phyloP scores from a whole-genome alignment of 2,797 vertebrate species.

The Dallia pectoralis region DNA sequence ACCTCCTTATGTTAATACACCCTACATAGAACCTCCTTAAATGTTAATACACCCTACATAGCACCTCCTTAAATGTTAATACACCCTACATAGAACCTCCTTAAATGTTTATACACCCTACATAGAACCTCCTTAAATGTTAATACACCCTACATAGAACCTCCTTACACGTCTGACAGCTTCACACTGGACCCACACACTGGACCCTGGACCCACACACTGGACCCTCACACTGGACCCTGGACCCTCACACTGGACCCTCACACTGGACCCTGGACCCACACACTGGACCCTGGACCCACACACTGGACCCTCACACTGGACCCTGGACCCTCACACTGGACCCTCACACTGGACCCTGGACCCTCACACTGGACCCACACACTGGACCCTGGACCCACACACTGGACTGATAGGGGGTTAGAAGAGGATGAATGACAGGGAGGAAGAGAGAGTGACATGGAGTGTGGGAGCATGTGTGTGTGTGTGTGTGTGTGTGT shows the following conservation, averaged over 20 bases:
- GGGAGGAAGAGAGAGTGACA: not conserved
- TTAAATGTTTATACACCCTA: no score
- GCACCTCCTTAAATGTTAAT: no score
- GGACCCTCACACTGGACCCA: conserved; percentile 81
- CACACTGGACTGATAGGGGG: conserved; percentile 82
- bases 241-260: conserved; percentile 80
- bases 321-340: conserved; percentile 79
- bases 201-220: conserved; percentile 80
- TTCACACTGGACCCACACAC: conserved; percentile 79
- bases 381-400: conserved; percentile 77
- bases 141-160: no score
- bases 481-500: not conserved
- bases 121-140: no score
- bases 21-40: no score
- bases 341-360: no score
- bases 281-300: conserved; percentile 80
- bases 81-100: no score
- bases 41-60: no score
- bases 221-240: no score
- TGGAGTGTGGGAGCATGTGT: not conserved
- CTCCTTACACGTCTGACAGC: no score
- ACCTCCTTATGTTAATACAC: no score
- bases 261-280: conserved; percentile 76
- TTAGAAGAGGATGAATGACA: conserved; percentile 59
- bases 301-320: conserved; percentile 82